Conservation (phyloP, 2,888 invertebrate species). For the Nemotelus nigrinus region DNA sequence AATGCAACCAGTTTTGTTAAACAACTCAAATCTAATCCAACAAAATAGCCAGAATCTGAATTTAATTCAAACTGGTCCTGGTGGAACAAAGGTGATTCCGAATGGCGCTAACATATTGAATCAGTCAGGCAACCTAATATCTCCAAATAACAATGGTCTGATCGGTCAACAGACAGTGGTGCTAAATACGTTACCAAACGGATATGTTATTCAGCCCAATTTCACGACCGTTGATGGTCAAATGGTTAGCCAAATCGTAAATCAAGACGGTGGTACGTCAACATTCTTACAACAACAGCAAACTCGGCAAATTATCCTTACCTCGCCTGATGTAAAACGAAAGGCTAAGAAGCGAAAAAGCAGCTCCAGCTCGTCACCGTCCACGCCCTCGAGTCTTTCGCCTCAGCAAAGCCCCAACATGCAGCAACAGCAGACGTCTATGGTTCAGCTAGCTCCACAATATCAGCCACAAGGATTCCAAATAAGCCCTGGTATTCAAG, state of each 20-base stretch:
- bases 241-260: slow-evolving; percentile 71
- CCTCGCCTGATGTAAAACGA: slow-evolving; percentile 78
- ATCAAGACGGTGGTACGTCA: slow-evolving; percentile 64
- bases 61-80: slow-evolving; percentile 51
- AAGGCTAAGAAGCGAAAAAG: slow-evolving; percentile 79
- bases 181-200: slow-evolving; percentile 81
- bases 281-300: slow-evolving; percentile 56
- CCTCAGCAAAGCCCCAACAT: slow-evolving; percentile 62
- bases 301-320: slow-evolving; percentile 61
- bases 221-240: slow-evolving; percentile 78
- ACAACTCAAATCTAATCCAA: slow-evolving; percentile 51
- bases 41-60: slow-evolving; percentile 53
- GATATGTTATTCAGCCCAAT: slow-evolving; percentile 79
- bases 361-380: slow-evolving; percentile 58
- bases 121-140: slow-evolving; percentile 53
- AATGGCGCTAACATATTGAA: slow-evolving; percentile 49
- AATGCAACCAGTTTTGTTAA: slow-evolving; percentile 54
- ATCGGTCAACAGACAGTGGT: slow-evolving; percentile 81
- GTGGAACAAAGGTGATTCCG: slow-evolving; percentile 55
- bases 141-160: slow-evolving; percentile 61
- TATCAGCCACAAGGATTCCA: slow-evolving; percentile 82
- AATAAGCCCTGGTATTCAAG: slow-evolving; percentile 79
- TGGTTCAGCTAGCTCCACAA: slow-evolving; percentile 64
- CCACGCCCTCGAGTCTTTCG: slow-evolving; percentile 59
- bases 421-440: slow-evolving; percentile 56